Conservation (phyloP, 2,888 invertebrate genomes). For the Drosophila phalerata region DNA sequence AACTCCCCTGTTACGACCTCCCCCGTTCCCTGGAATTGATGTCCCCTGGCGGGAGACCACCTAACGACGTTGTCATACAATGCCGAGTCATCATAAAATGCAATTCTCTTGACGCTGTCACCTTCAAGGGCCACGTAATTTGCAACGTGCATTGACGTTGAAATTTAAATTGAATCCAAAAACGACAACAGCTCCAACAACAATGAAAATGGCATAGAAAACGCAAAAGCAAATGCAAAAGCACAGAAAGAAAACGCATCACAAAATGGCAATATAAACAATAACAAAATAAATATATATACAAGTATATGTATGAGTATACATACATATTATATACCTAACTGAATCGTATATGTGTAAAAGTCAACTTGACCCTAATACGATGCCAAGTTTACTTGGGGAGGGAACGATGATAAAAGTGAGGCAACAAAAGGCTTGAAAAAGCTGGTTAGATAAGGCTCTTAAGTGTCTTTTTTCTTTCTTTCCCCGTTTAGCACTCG, state of each 20-base stretch:
- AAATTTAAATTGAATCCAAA: conserved; percentile 61
- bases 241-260: conserved; percentile 39
- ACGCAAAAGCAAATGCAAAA: conserved; percentile 3
- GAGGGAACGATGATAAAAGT: conserved; percentile 31
- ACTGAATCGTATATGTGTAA: conserved; percentile 23
- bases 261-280: conserved; percentile 47
- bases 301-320: not conserved
- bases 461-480: conserved; percentile 28
- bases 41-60: conserved; percentile 8
- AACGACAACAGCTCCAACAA: conserved; percentile 32
- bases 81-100: conserved; percentile 69
- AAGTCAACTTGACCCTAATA: conserved; percentile 68
- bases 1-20: conserved; percentile 5
- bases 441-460: conserved; percentile 52
- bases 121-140: conserved; percentile 74
- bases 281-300: conserved; percentile 34
- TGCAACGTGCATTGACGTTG: conserved; percentile 67
- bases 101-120: conserved; percentile 65
- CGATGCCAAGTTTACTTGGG: conserved; percentile 38
- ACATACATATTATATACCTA: conserved; percentile 11
- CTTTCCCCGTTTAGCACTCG: conserved; percentile 12
- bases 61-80: conserved; percentile 51
- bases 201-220: conserved; percentile 29
- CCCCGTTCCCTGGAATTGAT: not conserved
- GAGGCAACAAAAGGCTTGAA: conserved; percentile 33